These are phyloP conservation scores for Mya arenaria DNA, from an alignment of 1,140 invertebrate species.

Conservation along the genomic window DNA sequence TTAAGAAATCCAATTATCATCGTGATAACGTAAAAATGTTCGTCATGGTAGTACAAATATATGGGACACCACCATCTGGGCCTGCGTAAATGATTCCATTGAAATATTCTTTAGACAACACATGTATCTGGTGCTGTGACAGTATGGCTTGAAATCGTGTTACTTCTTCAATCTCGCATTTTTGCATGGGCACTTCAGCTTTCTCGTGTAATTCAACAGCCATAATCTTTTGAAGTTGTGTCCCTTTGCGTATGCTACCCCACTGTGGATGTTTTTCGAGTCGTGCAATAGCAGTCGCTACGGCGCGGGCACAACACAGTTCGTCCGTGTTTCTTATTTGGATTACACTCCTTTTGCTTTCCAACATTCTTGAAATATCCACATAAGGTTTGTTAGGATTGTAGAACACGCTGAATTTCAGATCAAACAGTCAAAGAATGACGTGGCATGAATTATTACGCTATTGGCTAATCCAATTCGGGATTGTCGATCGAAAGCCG, in stretches of 20 bases:
- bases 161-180: slow-evolving; percentile 18
- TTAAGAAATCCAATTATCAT: slow-evolving; percentile 21
- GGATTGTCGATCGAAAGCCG: slow-evolving; percentile 19
- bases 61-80: slow-evolving; percentile 17
- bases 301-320: slow-evolving; percentile 4
- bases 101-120: slow-evolving; percentile 10
- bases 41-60: slow-evolving; percentile 15
- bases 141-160: slow-evolving; percentile 11
- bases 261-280: slow-evolving; percentile 7
- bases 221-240: neutral
- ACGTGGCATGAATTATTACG: neutral
- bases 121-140: neutral
- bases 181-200: neutral
- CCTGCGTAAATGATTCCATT: slow-evolving; percentile 18
- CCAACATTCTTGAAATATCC: neutral
- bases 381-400: slow-evolving; percentile 10
- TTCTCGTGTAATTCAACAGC: neutral
- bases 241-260: neutral
- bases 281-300: neutral
- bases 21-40: slow-evolving; percentile 5
- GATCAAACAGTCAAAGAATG: slow-evolving; percentile 1
- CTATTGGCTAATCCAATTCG: slow-evolving; percentile 15
- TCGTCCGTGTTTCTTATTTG: slow-evolving; percentile 23
- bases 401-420: slow-evolving; percentile 4
- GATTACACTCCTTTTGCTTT: slow-evolving; percentile 13